Evolutionary conservation across 2,888 invertebrate genomes (phyloP).

Genomic region (Stictocephala bisonia): DNA sequence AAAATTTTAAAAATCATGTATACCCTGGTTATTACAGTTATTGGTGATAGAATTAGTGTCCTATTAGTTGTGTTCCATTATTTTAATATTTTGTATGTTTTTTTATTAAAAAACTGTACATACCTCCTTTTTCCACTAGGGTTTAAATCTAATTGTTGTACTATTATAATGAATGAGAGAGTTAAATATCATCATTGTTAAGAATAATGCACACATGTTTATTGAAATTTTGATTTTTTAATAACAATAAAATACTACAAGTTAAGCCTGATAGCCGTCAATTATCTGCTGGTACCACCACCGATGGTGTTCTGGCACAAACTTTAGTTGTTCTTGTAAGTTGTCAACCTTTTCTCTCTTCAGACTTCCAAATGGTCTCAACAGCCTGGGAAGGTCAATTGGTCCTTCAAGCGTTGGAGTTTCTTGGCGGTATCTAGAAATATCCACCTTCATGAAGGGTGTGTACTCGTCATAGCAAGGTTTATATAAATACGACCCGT

Average conservation of each 20-base stretch:
- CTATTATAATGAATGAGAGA: neutral
- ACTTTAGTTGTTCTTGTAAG: conserved; percentile 41
- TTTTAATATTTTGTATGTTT: too few relatives aligned
- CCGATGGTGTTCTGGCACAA: conserved; percentile 17
- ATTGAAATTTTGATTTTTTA: neutral
- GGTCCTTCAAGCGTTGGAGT: conserved; percentile 1
- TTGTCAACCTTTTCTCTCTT: conserved; percentile 40
- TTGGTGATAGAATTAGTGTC: neutral
- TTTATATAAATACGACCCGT: conserved; percentile 40
- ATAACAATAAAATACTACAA: conserved; percentile 8
- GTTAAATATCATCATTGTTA: neutral
- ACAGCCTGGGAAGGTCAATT: conserved; percentile 5
- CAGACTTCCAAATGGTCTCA: conserved; percentile 12
- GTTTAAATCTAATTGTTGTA: neutral
- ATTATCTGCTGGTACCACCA: conserved; percentile 38
- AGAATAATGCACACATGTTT: conserved; percentile 12
- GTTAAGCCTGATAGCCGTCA: conserved; percentile 5
- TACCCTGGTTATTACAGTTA: conserved; percentile 9
- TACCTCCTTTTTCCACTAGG: too few relatives aligned
- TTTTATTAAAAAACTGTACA: too few relatives aligned
- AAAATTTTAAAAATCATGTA: neutral
- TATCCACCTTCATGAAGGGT: conserved; percentile 42
- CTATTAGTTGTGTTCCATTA: neutral
- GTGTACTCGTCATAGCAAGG: conserved; percentile 42
- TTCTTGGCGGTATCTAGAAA: neutral